Base-by-base conservation (phyloP, 1,140 invertebrate genomes). In the Copidosoma floridanum region DNA sequence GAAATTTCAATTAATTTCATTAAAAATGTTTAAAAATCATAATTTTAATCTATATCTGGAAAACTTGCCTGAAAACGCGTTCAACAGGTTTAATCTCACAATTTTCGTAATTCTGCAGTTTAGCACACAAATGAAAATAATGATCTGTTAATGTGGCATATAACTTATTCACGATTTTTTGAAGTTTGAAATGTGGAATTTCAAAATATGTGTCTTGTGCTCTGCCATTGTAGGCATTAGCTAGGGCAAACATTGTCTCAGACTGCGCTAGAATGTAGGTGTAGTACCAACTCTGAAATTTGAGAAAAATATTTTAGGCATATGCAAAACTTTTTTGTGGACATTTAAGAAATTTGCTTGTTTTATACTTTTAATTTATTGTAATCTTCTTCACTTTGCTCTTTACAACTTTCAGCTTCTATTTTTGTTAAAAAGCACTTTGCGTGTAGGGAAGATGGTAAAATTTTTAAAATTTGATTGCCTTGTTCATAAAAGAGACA, bases 251-350 rank as follows among this genome's bases (percentile, higher is more conserved):
- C 27, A 78, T 57, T 68, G 72, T 70, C 51, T 80, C 76, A 11
- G 78, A 80, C 60, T 80, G 78, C 1, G 66, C 62, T 6, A 79
- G 64, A 38, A 79, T 67, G 57, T 72, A 80, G 7, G 51, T 73
- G 47, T 77, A 72, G 55, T 77, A 80, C n/a, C 72, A 63, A 62
- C 55, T 71, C 76, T 80, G 37, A 47, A 63, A 58, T 18, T 52
- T 40, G 51, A 27, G n/a, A 43, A 37, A 14, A 54, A 48, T 23
- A 10, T 27, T 41, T 32, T 32, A 32, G 29, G 12, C 29, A n/a
- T n/a, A n/a, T 32, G 29, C 6, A 32, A 32, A 8, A 32, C 29
- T 32, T 32, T 12, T 12, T 12, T 8, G 6, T 32, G 12, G 6
- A 12, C 12, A 32, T 32, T 8, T 8, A 32, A 32, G 12, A 8